phyloP scores from a whole-genome alignment of 2,113 vertebrate species.

The Mesembrinibis cayennensis region DNA sequence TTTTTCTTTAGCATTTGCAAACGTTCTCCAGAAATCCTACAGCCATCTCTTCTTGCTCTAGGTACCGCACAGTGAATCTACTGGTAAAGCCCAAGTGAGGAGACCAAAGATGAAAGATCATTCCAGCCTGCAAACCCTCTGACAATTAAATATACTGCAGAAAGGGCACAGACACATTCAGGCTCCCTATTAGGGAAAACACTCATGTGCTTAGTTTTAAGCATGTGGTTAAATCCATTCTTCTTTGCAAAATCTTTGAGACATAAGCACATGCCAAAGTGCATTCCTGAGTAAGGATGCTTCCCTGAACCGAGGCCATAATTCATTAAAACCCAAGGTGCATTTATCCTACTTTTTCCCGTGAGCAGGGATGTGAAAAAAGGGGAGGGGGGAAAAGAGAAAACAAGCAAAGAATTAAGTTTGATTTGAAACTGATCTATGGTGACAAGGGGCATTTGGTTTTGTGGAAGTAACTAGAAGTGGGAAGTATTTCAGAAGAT shows the following conservation, averaged over 20 bases:
- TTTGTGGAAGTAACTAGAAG: constrained; percentile 57
- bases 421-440: constrained; percentile 60
- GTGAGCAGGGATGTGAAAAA: constrained; percentile 10
- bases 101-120: not conserved
- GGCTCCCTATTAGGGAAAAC: constrained; percentile 47
- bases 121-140: not conserved
- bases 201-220: constrained; percentile 53
- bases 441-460: constrained; percentile 57
- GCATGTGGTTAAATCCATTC: constrained; percentile 55
- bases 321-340: constrained; percentile 65
- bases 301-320: constrained; percentile 42
- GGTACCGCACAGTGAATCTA: not conserved
- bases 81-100: not conserved
- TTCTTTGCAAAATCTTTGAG: constrained; percentile 52
- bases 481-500: constrained; percentile 56
- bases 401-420: constrained; percentile 53
- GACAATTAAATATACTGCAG: constrained; percentile 16
- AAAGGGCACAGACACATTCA: not conserved
- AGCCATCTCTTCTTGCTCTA: not conserved
- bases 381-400: not conserved
- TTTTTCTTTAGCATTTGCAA: not conserved
- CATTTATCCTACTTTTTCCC: constrained; percentile 24
- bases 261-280: constrained; percentile 51
- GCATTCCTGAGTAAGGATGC: constrained; percentile 62
- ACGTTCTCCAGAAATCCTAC: not conserved